Percentiles rank a stretch among this genome's conserved stretches.
Evolutionary conservation across 2,113 vertebrate species (phyloP).

Genomic region (Aphyosemion australe): DNA sequence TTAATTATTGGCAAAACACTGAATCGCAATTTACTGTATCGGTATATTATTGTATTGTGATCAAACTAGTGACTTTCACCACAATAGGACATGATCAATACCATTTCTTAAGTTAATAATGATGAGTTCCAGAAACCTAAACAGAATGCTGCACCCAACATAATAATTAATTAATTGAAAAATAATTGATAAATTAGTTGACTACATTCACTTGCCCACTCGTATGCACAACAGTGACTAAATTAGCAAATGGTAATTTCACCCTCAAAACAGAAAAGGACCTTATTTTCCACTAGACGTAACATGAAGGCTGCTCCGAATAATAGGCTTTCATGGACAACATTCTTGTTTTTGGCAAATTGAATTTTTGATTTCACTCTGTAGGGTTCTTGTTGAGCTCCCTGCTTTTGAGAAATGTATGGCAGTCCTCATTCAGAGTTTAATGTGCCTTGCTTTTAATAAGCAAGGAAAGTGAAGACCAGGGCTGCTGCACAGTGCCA

Average conservation of each 20-base stretch:
- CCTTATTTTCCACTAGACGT: constrained; percentile 5
- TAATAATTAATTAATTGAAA: no score
- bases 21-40: no score
- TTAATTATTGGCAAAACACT: no score
- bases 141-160: no score
- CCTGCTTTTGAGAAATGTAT: constrained; percentile 10
- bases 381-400: not conserved
- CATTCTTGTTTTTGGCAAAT: constrained; percentile 9
- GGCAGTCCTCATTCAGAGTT: constrained; percentile 20
- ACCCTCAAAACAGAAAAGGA: constrained; percentile 13
- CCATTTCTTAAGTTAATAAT: no score
- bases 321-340: constrained; percentile 13
- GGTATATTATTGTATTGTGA: no score
- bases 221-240: constrained; percentile 3
- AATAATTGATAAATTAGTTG: no score
- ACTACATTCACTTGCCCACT: not conserved
- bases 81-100: no score
- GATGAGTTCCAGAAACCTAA: no score
- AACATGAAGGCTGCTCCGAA: constrained; percentile 11
- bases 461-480: constrained; percentile 34
- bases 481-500: constrained; percentile 22
- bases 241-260: constrained; percentile 27
- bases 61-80: no score
- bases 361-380: constrained; percentile 33
- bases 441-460: constrained; percentile 32